phyloP scores from a whole-genome alignment of 2,113 vertebrate genomes.

The Gambusia holbrooki region DNA sequence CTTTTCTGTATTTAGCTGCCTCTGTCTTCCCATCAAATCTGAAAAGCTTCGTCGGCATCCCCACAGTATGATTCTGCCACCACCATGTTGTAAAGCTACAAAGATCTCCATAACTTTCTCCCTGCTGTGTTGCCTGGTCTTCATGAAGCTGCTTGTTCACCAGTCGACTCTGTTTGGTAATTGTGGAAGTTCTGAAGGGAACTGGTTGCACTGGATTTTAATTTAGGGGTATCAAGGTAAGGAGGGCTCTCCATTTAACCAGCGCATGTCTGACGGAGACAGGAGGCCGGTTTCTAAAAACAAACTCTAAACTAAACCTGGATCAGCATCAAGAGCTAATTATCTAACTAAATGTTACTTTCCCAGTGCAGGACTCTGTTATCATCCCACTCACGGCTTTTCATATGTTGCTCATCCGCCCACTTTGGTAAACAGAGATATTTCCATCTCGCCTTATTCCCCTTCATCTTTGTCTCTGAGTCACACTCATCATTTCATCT shows the following conservation, averaged over 20 bases:
- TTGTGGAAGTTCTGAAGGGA: too few relatives aligned
- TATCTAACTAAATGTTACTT: slow-evolving; percentile 31
- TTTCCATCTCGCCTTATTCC: slow-evolving; percentile 47
- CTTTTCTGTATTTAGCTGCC: too few relatives aligned
- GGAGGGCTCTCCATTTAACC: neutral
- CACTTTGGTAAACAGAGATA: slow-evolving; percentile 55
- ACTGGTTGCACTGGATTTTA: neutral
- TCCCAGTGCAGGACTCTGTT: slow-evolving; percentile 49
- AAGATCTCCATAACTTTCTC: neutral
- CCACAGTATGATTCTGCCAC: neutral
- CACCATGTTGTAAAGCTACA: neutral
- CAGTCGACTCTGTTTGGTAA: neutral
- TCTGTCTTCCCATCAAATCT: too few relatives aligned
- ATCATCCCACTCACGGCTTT: slow-evolving; percentile 45
- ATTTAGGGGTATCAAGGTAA: neutral
- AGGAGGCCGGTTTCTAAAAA: slow-evolving; percentile 13
- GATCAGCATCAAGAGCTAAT: slow-evolving; percentile 31
- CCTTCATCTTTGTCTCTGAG: slow-evolving; percentile 39
- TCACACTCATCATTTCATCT: slow-evolving; percentile 47
- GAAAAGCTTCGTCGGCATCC: neutral
- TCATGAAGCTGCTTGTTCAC: neutral
- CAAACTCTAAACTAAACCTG: slow-evolving; percentile 29
- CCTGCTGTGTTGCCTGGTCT: neutral
- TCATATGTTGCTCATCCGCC: slow-evolving; percentile 59
- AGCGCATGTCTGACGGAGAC: neutral